Percentiles rank a stretch among this genome's conserved stretches.
Conservation (phyloP, 1,140 invertebrate genomes). For the Archivesica marissinica region DNA sequence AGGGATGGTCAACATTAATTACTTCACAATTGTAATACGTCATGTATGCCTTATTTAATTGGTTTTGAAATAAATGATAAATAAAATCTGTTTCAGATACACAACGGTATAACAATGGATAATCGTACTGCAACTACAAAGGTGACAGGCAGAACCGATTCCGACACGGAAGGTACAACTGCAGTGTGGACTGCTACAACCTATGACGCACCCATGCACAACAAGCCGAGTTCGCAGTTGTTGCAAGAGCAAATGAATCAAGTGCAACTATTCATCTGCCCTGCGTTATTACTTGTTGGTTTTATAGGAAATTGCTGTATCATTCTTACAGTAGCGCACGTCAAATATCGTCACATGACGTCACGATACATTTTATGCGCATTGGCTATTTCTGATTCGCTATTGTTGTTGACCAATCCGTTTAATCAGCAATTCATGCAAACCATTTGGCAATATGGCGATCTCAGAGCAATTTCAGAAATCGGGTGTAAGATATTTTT, state of each 20-base stretch:
- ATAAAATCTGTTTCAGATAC: no score
- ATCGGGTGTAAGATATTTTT: constrained; percentile 69
- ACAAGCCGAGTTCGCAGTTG: neutral
- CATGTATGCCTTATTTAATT: no score
- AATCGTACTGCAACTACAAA: no score
- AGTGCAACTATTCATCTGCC: neutral
- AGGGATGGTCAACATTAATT: no score
- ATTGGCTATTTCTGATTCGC: constrained; percentile 9
- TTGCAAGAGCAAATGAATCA: neutral
- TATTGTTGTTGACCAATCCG: constrained; percentile 6
- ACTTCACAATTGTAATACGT: no score
- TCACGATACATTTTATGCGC: constrained; percentile 23
- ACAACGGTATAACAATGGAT: no score
- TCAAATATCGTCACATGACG: constrained; percentile 6
- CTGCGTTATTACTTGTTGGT: neutral
- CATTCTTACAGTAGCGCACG: neutral
- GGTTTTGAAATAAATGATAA: no score
- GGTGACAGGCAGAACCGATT: no score
- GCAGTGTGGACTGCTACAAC: no score
- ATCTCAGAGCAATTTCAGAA: constrained; percentile 61
- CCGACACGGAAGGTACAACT: no score
- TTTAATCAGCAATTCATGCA: constrained; percentile 35
- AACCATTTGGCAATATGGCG: constrained; percentile 40
- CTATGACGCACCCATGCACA: no score
- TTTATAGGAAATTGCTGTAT: constrained; percentile 1